Base-by-base conservation (phyloP, 2,797 vertebrate genomes). In the Rousettus madagascariensis region DNA sequence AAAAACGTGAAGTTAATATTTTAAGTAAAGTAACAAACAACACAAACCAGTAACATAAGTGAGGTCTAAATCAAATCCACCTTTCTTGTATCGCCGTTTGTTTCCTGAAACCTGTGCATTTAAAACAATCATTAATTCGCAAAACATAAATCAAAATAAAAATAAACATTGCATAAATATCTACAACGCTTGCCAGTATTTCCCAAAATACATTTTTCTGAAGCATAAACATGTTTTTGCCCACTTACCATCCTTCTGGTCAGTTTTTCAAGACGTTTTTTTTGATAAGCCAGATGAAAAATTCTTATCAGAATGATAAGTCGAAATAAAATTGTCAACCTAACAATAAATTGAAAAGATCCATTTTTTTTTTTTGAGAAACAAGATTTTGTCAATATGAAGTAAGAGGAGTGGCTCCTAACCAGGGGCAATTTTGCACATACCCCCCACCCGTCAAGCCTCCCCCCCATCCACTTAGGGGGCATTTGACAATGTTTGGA, bases 61-160 rank as follows among this genome's bases (percentile, higher is more conserved):
- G 33, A 99, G 99, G 95, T 99, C 99, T 90, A 99, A 98, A 97
- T 99, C 99, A 98, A 99, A 99, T 51, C 99, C 99, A 97, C 99
- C 99, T 95, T 99, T 99, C 92, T 98, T 98, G 96, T 99, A 99
- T 30, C 99, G 98, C 19, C 99, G 98, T 98, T 99, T 99, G 98
- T 99, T 99, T 98, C 99, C 99, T 8, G 99, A 99, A 82, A 99
- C 98, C 99, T 99, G 90, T 17, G 49, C 28, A 83, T 90, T 96
- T 57, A 72, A 93, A 90, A 97, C 6, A 84, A 49, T 57, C 19
- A 59, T 92, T 41, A 83, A 68, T 69, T 90, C 88, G 24, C 74
- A 43, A 92, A 53, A 53, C 4, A 75, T 65, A 46, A 36, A 36
- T 77, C 26, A 78, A 69, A 17, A 84, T 65, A 80, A 77, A 71